Percentiles rank a stretch among this genome's conserved stretches.
These are phyloP conservation scores for Serranus cabrilla DNA, from an alignment of 2,797 vertebrate genomes.

Conservation along the genomic window DNA sequence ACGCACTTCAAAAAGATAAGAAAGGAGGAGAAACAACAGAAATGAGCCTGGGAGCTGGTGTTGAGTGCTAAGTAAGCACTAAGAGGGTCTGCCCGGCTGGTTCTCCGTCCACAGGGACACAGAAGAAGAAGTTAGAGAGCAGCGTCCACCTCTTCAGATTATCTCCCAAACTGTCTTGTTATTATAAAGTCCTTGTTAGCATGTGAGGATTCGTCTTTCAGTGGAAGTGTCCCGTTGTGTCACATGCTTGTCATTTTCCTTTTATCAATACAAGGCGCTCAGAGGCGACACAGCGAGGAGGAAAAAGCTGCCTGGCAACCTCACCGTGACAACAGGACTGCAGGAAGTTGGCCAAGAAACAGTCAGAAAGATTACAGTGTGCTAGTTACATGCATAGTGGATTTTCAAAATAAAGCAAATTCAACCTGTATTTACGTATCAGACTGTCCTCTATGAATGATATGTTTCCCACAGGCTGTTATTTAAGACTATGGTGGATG, in stretches of 20 bases:
- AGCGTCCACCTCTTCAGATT: background rate
- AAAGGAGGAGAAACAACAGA: background rate
- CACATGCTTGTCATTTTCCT: background rate
- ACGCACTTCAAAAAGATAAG: background rate
- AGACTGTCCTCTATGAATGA: too few relatives aligned
- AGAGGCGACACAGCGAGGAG: background rate
- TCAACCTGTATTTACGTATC: too few relatives aligned
- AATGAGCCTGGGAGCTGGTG: background rate
- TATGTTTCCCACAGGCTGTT: too few relatives aligned
- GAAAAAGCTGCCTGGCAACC: slow-evolving; percentile 2
- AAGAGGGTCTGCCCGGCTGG: background rate
- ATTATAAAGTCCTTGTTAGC: background rate
- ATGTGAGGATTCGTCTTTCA: background rate
- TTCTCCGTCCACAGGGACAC: background rate
- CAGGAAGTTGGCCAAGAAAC: slow-evolving; percentile 3
- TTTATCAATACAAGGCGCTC: background rate
- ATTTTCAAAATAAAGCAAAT: too few relatives aligned
- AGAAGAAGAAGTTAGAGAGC: background rate
- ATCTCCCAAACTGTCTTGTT: background rate
- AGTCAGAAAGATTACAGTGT: background rate
- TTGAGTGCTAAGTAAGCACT: slow-evolving; percentile 12
- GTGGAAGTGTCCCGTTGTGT: background rate
- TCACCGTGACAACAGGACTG: background rate
- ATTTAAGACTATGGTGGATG: too few relatives aligned
- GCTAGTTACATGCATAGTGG: too few relatives aligned